Base-by-base conservation (phyloP, 1,140 invertebrate species). In the Danaus melanippus region DNA sequence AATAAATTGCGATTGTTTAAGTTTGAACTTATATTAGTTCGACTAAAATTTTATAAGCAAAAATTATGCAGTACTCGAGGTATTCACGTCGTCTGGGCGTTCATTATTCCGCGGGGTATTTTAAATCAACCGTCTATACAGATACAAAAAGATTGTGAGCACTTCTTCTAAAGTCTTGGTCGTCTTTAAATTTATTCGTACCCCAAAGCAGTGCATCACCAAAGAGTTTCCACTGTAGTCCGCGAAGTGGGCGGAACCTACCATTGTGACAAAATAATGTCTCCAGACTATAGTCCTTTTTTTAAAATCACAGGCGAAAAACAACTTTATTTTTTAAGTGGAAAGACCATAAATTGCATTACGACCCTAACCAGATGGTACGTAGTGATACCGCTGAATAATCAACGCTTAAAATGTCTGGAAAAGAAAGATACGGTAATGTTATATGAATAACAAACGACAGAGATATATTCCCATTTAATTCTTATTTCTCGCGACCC, bases 251-350 rank as follows among this genome's bases (percentile, higher is more conserved):
- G 83, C 74, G 81, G 74, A 66, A 69, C 74, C 71, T 66, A 75
- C 79, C 79, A 86, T 84, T 86, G 84, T 86, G 74, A 86, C 79
- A 84, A 84, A 86, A 84, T 86, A 86, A 84, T 79, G 79, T 82
- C 78, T 74, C 71, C 71, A 69, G 66, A 75, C 75, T 75, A 74
- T 79, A 76, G 76, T 70, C 75, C 59, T 72, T 71, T 68, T 46
- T 48, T 58, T 47, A 8, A 53, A 12, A 47, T 21, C 52, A 55
- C 64, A 64, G 58, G 45, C 60, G 21, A 77, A 79, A 76, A 74
- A 46, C 60, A 41, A 62, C 71, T 60, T 64, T 84, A 82, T 73
- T 54, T 21, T 52, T 17, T 48, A 7, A 15, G 41, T 0, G 46
- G 41, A 61, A 79, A 70, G 63, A 64, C 60, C 61, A 51, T 46